phyloP scores from a whole-genome alignment of 2,888 invertebrate species.

The Papilio demoleus region DNA sequence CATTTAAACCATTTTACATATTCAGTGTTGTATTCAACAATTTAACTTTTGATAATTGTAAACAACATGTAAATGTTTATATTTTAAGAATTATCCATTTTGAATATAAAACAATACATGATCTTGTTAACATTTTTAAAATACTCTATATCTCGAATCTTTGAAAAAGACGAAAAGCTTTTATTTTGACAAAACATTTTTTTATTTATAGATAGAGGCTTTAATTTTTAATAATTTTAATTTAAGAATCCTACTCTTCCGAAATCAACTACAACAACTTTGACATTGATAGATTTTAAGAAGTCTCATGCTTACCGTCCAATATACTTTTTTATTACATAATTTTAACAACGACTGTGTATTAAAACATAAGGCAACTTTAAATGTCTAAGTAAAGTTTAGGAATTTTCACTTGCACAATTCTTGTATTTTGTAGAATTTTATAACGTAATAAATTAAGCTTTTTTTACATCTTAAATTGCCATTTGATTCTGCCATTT shows the following conservation, averaged over 20 bases:
- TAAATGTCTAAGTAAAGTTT: not conserved
- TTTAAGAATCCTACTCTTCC: not conserved
- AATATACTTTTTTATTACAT: not conserved
- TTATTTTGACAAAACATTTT: not conserved
- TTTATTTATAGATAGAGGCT: no score
- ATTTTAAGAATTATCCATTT: constrained; percentile 1
- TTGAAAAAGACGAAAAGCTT: not conserved
- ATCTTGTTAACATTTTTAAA: constrained; percentile 1
- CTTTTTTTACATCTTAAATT: not conserved
- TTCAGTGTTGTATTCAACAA: constrained; percentile 3
- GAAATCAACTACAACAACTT: not conserved
- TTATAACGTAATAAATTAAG: not conserved
- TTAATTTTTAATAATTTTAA: constrained; percentile 11
- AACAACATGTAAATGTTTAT: not conserved
- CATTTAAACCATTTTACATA: constrained; percentile 9
- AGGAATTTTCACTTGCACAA: not conserved
- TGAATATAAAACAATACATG: not conserved
- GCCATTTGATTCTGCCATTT: constrained; percentile 2
- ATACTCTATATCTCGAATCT: not conserved
- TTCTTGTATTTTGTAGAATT: not conserved
- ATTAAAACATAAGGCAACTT: not conserved
- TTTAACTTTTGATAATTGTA: not conserved
- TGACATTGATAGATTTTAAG: not conserved
- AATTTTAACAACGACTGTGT: not conserved
- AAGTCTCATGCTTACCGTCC: constrained; percentile 7